A percentile compares a stretch with the other conserved stretches of the same genome.
Conservation (phyloP, 2,797 vertebrate genomes). For the Lepus oiostolus region DNA sequence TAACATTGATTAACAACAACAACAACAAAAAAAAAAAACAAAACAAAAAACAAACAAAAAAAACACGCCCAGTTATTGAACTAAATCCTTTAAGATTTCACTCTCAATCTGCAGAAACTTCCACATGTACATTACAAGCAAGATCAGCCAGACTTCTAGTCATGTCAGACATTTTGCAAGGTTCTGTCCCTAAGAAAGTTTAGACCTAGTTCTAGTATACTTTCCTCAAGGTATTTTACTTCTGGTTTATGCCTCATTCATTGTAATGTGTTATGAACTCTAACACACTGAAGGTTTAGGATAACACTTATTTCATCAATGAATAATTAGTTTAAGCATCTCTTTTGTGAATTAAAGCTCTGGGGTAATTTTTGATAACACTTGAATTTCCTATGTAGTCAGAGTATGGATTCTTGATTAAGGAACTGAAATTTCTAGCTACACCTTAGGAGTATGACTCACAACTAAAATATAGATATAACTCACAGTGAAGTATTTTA, state of each 20-base stretch:
- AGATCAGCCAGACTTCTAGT: neutral
- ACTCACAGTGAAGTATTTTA: slow-evolving; percentile 39
- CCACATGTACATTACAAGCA: neutral
- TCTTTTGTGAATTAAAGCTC: neutral
- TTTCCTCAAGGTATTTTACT: slow-evolving; percentile 1
- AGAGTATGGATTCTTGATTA: slow-evolving; percentile 17
- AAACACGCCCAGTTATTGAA: neutral
- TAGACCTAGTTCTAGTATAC: neutral
- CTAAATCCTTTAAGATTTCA: slow-evolving; percentile 28
- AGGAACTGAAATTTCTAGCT: slow-evolving; percentile 28
- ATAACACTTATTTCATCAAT: slow-evolving; percentile 6
- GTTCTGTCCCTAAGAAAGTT: neutral
- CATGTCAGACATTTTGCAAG: neutral
- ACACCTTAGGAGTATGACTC: neutral
- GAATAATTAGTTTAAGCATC: slow-evolving; percentile 6
- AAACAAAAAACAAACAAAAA: neutral
- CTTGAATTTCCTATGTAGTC: slow-evolving; percentile 37
- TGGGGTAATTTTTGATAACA: slow-evolving; percentile 13
- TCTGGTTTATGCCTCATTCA: neutral
- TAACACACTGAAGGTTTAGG: neutral
- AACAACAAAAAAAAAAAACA: too few relatives aligned
- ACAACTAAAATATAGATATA: slow-evolving; percentile 19
- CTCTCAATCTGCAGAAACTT: neutral
- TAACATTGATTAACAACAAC: neutral
- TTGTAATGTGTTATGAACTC: neutral